phyloP scores from a whole-genome alignment of 2,888 invertebrate genomes.

The Melinaea marsaeus region DNA sequence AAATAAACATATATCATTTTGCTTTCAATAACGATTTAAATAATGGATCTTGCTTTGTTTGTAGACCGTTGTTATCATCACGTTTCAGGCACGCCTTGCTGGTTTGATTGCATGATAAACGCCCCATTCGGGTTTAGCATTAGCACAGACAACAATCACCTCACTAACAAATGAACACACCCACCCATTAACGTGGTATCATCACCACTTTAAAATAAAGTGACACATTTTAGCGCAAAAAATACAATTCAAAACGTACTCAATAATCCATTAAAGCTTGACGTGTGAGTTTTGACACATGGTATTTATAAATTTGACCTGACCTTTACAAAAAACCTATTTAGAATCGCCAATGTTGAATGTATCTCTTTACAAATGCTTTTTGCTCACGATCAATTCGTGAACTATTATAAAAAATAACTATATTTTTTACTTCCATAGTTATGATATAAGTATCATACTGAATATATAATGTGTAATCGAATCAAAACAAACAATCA shows the following conservation, averaged over 20 bases:
- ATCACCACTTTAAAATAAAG: constrained; percentile 29
- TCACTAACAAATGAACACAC: constrained; percentile 20
- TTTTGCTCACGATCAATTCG: too few species aligned
- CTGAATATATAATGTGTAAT: neutral
- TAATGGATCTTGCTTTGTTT: too few species aligned
- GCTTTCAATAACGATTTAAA: too few species aligned
- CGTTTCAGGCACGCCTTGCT: constrained; percentile 35
- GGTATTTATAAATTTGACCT: constrained; percentile 40
- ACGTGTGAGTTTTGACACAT: constrained; percentile 60
- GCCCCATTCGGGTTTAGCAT: constrained; percentile 26
- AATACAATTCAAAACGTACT: constrained; percentile 58
- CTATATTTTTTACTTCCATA: too few species aligned
- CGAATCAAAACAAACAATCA: neutral
- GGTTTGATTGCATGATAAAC: constrained; percentile 33
- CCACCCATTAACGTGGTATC: constrained; percentile 17
- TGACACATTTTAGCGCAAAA: constrained; percentile 52
- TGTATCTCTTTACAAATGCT: too few species aligned
- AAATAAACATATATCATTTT: too few species aligned
- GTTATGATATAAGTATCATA: neutral
- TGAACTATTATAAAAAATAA: too few species aligned
- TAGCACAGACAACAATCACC: constrained; percentile 31
- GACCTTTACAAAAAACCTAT: constrained; percentile 2
- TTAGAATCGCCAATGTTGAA: neutral
- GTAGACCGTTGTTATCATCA: constrained; percentile 11
- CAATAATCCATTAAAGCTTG: constrained; percentile 63